Evolutionary conservation across 1,140 invertebrate species (phyloP).

Genomic region (Zaprionus vittiger): DNA sequence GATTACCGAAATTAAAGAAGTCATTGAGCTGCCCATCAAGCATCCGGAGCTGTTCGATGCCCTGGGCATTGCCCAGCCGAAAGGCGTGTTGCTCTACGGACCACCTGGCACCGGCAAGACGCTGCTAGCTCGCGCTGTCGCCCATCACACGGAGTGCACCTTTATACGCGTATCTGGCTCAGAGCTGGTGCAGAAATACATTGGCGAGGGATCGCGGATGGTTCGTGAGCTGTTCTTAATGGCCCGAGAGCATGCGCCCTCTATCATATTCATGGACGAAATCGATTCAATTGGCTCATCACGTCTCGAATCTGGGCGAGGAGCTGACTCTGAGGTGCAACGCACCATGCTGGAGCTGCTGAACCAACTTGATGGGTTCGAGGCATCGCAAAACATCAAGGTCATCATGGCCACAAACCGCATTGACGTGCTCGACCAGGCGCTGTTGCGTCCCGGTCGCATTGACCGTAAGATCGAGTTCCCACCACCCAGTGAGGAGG

Average conservation of each 20-base stretch:
- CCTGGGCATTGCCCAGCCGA: constrained; percentile 59
- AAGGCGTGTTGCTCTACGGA: constrained; percentile 57
- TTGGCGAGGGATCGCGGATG: constrained; percentile 91
- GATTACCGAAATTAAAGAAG: constrained; percentile 68
- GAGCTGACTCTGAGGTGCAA: constrained; percentile 89
- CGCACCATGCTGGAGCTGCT: constrained; percentile 91
- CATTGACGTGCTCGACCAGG: constrained; percentile 92
- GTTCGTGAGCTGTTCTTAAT: constrained; percentile 53
- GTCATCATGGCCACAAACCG: constrained; percentile 93
- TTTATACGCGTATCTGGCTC: constrained; percentile 87
- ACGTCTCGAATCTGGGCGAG: constrained; percentile 86
- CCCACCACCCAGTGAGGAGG: constrained; percentile 92
- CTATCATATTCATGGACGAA: constrained; percentile 93
- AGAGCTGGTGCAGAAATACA: constrained; percentile 91
- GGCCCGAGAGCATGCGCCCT: constrained; percentile 87
- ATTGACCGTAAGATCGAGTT: constrained; percentile 93
- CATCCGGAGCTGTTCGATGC: constrained; percentile 56
- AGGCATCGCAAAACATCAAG: constrained; percentile 88
- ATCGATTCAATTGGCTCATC: constrained; percentile 92
- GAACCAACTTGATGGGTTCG: constrained; percentile 90
- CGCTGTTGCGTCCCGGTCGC: constrained; percentile 93
- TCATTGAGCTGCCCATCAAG: constrained; percentile 55
- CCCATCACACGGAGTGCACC: constrained; percentile 93
- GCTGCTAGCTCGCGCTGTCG: constrained; percentile 46
- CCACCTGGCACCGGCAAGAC: constrained; percentile 55